Evolutionary conservation across 37 sponge, comb jelly and placozoan species (phyloP), one percentile per base, ranked within the genome.

Genomic region (Lycopodina hypogea): DNA sequence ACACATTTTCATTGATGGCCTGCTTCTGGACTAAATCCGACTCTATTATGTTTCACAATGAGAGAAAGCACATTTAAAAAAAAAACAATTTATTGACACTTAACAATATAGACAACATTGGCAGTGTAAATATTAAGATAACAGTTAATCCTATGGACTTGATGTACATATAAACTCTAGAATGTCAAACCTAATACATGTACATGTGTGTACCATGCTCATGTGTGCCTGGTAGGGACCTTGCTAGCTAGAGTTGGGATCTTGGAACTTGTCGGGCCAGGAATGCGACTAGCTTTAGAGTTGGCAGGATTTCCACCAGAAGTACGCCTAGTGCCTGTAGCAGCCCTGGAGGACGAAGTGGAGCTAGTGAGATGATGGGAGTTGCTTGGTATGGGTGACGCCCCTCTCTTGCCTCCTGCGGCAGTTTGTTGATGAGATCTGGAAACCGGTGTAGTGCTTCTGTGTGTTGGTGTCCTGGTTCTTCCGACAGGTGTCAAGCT

Each of bases 271-370:
- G 53, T 7, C 26, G 65, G 65, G 42, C 55, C 51, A 1, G 77
- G 77, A 12, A 77, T 62, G 19, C 77, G 77, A 77, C 77, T 77
- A 22, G 34, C 77, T 50, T 77, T 77, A 7, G 66, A 11, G 32
- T 9, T 33, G 4, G 45, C 72, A 14, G 66, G 66, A 4, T 9
- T 33, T 2, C 72, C 72, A 11, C 23, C 6, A 3, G 68, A 21
- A 9, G 68, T 11, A 4, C 48, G 11, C n/a, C n/a, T n/a, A n/a
- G n/a, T n/a, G 61, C 61, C 17, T 19, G 53, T 8, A 26, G 52
- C 72, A 11, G 32, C 52, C 35, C 72, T 51, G 7, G 23, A 19
- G 14, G 53, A 7, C 7, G 21, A 30, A 28, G 21, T 0, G 1
- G 28, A 60, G 12, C 56, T 24, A 24, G 74, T n/a, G 19, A 3